Base-by-base conservation (phyloP, 2,113 vertebrate genomes). In the Cebidichthys violaceus region DNA sequence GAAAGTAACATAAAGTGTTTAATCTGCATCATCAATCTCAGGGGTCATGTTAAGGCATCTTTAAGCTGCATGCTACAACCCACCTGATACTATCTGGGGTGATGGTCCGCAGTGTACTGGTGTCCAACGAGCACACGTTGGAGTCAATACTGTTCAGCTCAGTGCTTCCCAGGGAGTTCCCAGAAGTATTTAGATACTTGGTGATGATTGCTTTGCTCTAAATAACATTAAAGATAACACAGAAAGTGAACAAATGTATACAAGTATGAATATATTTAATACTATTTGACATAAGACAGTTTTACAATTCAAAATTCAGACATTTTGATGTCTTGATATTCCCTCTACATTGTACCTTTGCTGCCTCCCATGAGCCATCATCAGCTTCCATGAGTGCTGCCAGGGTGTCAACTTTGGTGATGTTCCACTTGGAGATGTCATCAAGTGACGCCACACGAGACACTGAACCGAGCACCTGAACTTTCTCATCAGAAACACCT, bases 61-160 rank as follows among this genome's bases (percentile, higher is more conserved):
- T n/a, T 50, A 15, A 29, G 15, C 27, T 47, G 31, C 24, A 33
- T 52, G 29, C 47, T 52, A 9, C 55, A 18, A 64, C 78, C 15
- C 13, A 91, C 90, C 85, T 84, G 60, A 92, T 68, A 9, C 80
- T 92, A 7, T 72, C 77, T 62, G 88, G 6, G 33, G 54, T 87
- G 55, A 91, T 88, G 59, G 22, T 88, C 41, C 24, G 64, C 37
- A 91, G 62, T 7, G 71, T 77, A 37, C 77, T 82, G 0, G 6
- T 8, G 0, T 84, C 83, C 37, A 98, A 86, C 24, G 88, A 77
- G 73, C 97, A 98, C 13, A 96, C 0, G 22, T 95, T 94, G 1
- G 41, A 22, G 0, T 52, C 66, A 0, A 97, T 91, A 1, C 41
- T 57, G 0, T 84, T 66, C 82, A 97, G 86, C 3, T 93, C 92